Percentiles rank a stretch among this genome's conserved stretches.
Conservation (phyloP, 1,140 invertebrate genomes). For the Pseudomyrmex flavicornis region DNA sequence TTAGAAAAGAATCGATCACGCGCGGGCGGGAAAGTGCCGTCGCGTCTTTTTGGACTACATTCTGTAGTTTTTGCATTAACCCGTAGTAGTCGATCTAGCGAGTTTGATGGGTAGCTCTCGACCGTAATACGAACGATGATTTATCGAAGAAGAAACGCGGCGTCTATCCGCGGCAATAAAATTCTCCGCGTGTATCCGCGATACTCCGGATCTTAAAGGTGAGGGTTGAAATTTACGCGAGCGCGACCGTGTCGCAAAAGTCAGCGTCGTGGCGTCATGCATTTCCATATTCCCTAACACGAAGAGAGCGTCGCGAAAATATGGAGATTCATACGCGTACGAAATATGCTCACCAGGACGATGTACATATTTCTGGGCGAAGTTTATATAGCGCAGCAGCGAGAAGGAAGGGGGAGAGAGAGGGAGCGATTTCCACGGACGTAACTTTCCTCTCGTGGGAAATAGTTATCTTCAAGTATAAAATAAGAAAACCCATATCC, state of each 20-base stretch:
- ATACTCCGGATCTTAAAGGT: conserved; percentile 4
- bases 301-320: conserved; percentile 25
- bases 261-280: background rate
- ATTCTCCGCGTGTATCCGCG: background rate
- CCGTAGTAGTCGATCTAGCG: background rate
- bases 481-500: background rate
- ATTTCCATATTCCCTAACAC: conserved; percentile 24
- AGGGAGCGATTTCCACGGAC: background rate
- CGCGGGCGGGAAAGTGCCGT: background rate
- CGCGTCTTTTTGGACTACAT: background rate
- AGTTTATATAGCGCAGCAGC: conserved; percentile 2
- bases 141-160: background rate
- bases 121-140: background rate
- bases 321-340: conserved; percentile 35
- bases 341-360: too few relatives aligned
- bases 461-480: background rate
- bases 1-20: background rate
- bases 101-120: background rate
- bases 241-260: background rate
- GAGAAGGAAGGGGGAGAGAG: background rate
- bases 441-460: conserved; percentile 20
- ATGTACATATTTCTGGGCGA: conserved; percentile 1
- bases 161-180: background rate
- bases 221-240: conserved; percentile 10
- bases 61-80: background rate